These are phyloP conservation scores for Anguilla pacifica DNA, from an alignment of 2,797 vertebrate species.

Conservation along the genomic window DNA sequence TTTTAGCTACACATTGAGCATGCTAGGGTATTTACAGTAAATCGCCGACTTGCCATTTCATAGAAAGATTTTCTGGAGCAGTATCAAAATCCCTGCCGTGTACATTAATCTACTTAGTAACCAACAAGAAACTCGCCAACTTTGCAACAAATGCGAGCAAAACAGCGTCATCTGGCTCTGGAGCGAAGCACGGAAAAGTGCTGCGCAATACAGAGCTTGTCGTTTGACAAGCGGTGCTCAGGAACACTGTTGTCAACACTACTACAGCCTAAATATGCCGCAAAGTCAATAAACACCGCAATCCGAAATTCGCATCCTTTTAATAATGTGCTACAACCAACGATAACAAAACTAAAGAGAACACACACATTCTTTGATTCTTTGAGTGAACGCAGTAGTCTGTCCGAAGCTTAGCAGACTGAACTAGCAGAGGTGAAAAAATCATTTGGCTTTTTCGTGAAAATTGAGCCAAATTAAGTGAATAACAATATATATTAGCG, in stretches of 20 bases:
- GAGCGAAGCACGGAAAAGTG: neutral
- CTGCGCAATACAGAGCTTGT: conserved; percentile 18
- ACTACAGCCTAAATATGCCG: neutral
- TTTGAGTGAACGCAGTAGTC: neutral
- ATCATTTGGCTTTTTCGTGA: neutral
- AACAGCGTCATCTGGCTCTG: conserved; percentile 21
- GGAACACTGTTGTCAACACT: neutral
- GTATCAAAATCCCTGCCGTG: neutral
- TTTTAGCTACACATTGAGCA: neutral
- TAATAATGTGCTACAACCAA: conserved; percentile 25
- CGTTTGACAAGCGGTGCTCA: conserved; percentile 17
- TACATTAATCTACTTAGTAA: neutral
- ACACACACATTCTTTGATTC: neutral
- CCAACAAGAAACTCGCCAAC: neutral
- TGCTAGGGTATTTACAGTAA: neutral
- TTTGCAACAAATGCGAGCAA: conserved; percentile 16
- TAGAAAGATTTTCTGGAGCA: neutral
- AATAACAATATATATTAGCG: conserved; percentile 46
- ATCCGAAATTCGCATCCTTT: neutral
- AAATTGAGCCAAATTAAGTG: neutral
- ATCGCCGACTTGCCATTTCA: neutral
- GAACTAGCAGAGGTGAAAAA: neutral
- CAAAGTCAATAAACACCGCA: neutral
- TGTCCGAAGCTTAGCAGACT: conserved; percentile 2
- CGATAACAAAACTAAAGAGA: conserved; percentile 30